phyloP scores from a whole-genome alignment of 2,113 vertebrate genomes.

The Lophochroa leadbeateri region DNA sequence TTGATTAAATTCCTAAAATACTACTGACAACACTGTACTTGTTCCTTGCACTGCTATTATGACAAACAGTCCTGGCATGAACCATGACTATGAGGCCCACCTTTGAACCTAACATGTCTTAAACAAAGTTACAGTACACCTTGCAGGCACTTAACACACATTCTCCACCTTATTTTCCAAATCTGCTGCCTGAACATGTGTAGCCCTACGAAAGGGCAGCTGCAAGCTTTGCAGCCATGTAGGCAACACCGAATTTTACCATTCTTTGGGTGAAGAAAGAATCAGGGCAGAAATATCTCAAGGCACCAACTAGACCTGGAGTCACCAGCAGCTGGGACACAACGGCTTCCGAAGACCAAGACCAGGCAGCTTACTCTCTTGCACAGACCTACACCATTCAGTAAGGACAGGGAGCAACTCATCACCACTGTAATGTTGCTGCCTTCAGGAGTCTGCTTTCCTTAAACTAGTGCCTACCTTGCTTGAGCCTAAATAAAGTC shows the following conservation, averaged over 20 bases:
- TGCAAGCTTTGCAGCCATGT: not conserved
- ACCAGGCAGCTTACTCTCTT: rapidly evolving
- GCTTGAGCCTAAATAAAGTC: not conserved
- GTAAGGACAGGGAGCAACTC: not conserved
- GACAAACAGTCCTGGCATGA: slow-evolving; percentile 39
- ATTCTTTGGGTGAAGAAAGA: not conserved
- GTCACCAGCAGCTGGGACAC: not conserved
- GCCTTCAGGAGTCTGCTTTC: not conserved
- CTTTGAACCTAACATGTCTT: not conserved
- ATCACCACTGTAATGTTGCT: not conserved
- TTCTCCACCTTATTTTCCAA: not conserved
- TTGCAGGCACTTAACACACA: not conserved
- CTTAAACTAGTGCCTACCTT: not conserved
- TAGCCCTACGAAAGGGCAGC: not conserved
- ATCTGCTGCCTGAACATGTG: not conserved
- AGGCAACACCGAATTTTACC: not conserved
- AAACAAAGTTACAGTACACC: slow-evolving; percentile 2
- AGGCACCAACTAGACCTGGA: not conserved
- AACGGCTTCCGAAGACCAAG: not conserved
- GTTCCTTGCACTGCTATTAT: not conserved
- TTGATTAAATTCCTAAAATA: slow-evolving; percentile 57
- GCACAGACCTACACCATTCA: not conserved
- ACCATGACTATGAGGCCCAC: not conserved
- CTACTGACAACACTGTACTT: slow-evolving; percentile 4
- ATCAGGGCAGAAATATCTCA: not conserved